These are phyloP conservation scores for Apodemia mormo DNA, from an alignment of 2,888 invertebrate genomes.

Conservation along the genomic window DNA sequence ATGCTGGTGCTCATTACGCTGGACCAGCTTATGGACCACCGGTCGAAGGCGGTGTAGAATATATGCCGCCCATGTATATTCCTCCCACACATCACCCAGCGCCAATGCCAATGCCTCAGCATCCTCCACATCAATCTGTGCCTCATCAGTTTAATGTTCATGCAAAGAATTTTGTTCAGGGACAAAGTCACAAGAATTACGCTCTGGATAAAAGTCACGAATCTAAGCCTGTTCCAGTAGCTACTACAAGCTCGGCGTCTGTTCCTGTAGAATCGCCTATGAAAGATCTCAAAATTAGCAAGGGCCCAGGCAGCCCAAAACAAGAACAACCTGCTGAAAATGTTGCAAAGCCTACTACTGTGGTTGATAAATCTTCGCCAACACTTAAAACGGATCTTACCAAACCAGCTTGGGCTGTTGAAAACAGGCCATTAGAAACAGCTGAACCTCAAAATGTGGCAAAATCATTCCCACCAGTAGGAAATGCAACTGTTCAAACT, in stretches of 20 bases:
- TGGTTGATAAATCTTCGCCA: constrained; percentile 53
- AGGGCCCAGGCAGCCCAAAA: constrained; percentile 66
- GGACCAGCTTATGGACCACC: constrained; percentile 64
- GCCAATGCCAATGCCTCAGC: constrained; percentile 57
- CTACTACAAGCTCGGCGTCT: constrained; percentile 48
- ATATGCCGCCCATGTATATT: constrained; percentile 70
- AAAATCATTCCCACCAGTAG: constrained; percentile 58
- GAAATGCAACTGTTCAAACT: constrained; percentile 50
- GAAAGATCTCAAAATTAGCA: constrained; percentile 69
- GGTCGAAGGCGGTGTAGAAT: constrained; percentile 65
- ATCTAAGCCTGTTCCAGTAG: constrained; percentile 48
- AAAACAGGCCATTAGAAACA: constrained; percentile 48
- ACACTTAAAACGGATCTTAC: constrained; percentile 55
- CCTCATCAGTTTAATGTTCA: constrained; percentile 77
- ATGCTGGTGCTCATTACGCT: constrained; percentile 66
- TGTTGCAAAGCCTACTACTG: constrained; percentile 45
- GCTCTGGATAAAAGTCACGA: constrained; percentile 58
- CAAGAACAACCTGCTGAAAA: constrained; percentile 53
- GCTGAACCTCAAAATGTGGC: constrained; percentile 32
- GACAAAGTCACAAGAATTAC: constrained; percentile 57
- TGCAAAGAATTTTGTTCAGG: constrained; percentile 76
- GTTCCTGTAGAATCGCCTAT: constrained; percentile 60
- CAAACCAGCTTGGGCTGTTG: constrained; percentile 62
- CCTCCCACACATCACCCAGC: constrained; percentile 64
- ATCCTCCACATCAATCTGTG: constrained; percentile 56